Evolutionary conservation across 2,797 vertebrate species (phyloP).

Genomic region (Artibeus lituratus): DNA sequence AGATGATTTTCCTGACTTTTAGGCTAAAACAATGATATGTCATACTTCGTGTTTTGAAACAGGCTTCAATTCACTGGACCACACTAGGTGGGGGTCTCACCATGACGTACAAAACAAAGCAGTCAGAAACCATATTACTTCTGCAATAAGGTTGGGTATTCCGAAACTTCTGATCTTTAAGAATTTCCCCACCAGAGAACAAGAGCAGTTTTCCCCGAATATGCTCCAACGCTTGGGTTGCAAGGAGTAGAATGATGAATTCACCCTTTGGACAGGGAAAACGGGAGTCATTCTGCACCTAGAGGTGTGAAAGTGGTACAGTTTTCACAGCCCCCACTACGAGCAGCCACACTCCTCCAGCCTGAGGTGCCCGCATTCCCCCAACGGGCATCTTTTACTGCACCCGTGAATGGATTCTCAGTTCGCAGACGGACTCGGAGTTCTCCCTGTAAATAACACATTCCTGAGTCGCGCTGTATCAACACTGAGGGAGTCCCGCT

Average conservation of each 20-base stretch:
- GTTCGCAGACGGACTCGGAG: conserved; percentile 43
- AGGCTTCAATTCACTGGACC: conserved; percentile 30
- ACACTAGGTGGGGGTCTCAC: neutral
- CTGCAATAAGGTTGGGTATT: conserved; percentile 49
- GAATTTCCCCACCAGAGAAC: neutral
- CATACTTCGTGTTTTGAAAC: neutral
- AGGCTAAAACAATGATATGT: conserved; percentile 65
- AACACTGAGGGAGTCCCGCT: neutral
- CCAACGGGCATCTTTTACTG: conserved; percentile 60
- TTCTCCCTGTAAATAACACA: conserved; percentile 63
- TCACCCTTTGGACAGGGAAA: neutral
- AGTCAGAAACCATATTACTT: neutral
- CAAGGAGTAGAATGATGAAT: neutral
- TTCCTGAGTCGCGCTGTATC: conserved; percentile 35
- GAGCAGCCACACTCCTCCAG: conserved; percentile 53
- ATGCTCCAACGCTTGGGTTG: neutral
- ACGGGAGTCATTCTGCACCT: neutral
- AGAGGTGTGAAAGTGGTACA: conserved; percentile 10
- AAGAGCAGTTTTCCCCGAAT: neutral
- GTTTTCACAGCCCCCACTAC: neutral
- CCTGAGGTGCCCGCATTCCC: conserved; percentile 32
- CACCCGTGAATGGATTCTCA: conserved; percentile 71
- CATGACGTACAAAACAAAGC: neutral
- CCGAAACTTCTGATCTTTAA: neutral
- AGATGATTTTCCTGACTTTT: conserved; percentile 53